These are phyloP conservation scores for Heliocidaris tuberculata DNA, from an alignment of 35 echinoderm and acorn worm species.

Conservation along the genomic window DNA sequence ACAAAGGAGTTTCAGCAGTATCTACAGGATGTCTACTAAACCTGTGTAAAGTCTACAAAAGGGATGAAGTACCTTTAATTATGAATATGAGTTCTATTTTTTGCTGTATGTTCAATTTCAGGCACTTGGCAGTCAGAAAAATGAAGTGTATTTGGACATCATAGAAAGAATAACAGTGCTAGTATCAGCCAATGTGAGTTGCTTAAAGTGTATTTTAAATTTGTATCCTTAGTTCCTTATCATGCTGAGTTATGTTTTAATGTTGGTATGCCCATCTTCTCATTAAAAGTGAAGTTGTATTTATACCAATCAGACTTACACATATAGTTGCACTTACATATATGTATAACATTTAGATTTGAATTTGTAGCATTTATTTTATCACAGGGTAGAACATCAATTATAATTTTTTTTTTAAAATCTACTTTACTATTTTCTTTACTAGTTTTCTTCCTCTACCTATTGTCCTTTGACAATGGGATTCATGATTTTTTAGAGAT, in stretches of 20 bases:
- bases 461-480: no score
- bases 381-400: not conserved
- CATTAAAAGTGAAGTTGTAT: not conserved
- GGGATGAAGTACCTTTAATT: no score
- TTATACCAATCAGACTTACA: not conserved
- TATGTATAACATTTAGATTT: not conserved
- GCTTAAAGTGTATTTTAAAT: not conserved
- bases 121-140: conserved; percentile 60
- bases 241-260: not conserved
- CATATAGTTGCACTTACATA: not conserved
- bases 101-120: conserved; percentile 9
- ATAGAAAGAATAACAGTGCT: conserved; percentile 83
- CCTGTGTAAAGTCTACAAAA: no score
- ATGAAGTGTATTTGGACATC: conserved; percentile 91
- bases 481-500: no score
- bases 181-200: conserved; percentile 91
- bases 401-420: no score
- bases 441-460: no score
- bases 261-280: not conserved
- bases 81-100: not conserved
- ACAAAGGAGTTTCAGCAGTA: no score
- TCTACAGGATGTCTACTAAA: no score
- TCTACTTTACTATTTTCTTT: no score
- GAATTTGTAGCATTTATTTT: not conserved
- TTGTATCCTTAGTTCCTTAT: not conserved